Evolutionary conservation across 2,888 invertebrate species (phyloP), one percentile per base, ranked within the genome.

Genomic region (Lasioglossum villosulum): DNA sequence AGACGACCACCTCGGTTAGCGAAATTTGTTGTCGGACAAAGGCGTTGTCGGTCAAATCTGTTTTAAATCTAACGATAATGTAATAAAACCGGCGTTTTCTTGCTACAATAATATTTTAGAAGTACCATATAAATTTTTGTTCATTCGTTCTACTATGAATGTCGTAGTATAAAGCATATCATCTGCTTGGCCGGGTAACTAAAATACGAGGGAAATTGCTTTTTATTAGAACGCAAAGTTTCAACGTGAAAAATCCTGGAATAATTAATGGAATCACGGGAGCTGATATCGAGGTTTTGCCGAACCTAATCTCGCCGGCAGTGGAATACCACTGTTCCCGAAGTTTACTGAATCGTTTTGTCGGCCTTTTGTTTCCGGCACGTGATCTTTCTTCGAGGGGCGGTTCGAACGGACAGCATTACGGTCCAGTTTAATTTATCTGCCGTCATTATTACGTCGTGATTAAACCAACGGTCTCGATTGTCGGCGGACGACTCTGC

Each of bases 401-500:
- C 80, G 75, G 81, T 77, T 83, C 85, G 75, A 74, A 70, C 84
- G 86, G 88, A 86, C 86, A 88, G 84, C 84, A 84, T 86, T 88
- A 90, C 87, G 81, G 90, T 89, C 86, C 87, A 80, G 86, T 90
- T 90, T 91, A 92, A 92, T 92, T 92, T 92, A 92, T 91, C 88
- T 91, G 91, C 87, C 89, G 88, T 89, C 90, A 90, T 92, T 92
- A 92, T 92, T 92, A 90, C 90, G 88, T 88, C 88, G 90, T 88
- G 92, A 92, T 92, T 92, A 92, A 92, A 92, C 90, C 80, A 77
- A 56, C 83, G 81, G 88, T 75, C 80, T 80, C 87, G 86, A 88
- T 88, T 87, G 88, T 88, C 80, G 81, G 37, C 59, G 75, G 37
- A 59, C 66, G 81, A 72, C 56, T 59, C 80, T 66, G 10, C 83